Evolutionary conservation across 1,140 invertebrate species (phyloP), one percentile per base, ranked within the genome.

Genomic region (Aethina tumida): DNA sequence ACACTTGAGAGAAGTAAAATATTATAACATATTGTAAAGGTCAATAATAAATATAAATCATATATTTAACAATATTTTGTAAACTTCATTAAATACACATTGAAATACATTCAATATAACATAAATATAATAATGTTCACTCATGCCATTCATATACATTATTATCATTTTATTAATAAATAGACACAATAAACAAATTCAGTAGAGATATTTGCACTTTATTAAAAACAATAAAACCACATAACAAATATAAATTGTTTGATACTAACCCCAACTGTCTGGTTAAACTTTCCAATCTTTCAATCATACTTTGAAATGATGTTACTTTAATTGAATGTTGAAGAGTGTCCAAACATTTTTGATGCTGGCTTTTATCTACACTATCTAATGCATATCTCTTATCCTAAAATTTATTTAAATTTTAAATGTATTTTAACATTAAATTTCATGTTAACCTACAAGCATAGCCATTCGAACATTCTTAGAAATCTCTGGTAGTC

Each of bases 241-340:
- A 26, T 17, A 25, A 22, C 22, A 14, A 25, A 18, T 2, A 35
- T 26, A 35, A 18, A 27, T 5, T 25, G 18, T 12, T 13, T 8
- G 5, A 13, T 4, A 31, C 37, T 61, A 65, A 86, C 74, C 86
- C 86, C 31, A 93, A 67, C 57, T 94, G 88, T 39, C 88, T 71
- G 2, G 87, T 84, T 24, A 95, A 75, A 57, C 86, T 88, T 61
- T 95, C 90, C 28, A 97, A 66, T 43, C 90, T 72, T 62, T 96
- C 93, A 8, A 95, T 81, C 67, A 97, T 81, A 2, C 87, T 87
- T 55, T 92, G 85, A 15, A 92, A 65, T 0, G 85, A 88, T 26
- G 81, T 86, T 0, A 95, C 86, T 75, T 92, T 93, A 41, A 97
- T 94, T 19, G 85, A 89, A 58, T 93, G 84, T 59, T 97, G 92